Conservation (phyloP, 2,113 vertebrate species). For the Caloenas nicobarica region DNA sequence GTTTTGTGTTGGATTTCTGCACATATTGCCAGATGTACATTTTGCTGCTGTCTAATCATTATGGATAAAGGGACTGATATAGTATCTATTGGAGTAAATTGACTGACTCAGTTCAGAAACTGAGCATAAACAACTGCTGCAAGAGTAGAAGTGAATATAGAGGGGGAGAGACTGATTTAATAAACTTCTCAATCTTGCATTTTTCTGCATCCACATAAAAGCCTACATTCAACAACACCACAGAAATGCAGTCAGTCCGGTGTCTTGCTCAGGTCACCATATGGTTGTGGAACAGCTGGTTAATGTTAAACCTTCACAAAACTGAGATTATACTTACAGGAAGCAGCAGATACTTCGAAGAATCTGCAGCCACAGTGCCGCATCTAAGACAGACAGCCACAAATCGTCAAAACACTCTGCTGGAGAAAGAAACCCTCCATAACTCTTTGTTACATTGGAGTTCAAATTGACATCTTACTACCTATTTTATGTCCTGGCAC, state of each 20-base stretch:
- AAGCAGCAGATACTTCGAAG: slow-evolving; percentile 4
- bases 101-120: slow-evolving; percentile 16
- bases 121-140: not conserved
- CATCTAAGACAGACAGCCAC: not conserved
- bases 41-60: slow-evolving; percentile 13
- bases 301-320: slow-evolving; percentile 30
- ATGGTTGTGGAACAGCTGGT: slow-evolving; percentile 19
- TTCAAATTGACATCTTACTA: not conserved
- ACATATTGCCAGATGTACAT: not conserved
- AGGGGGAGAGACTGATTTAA: not conserved
- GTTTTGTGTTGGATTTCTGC: not conserved
- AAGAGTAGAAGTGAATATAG: not conserved
- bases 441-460: not conserved
- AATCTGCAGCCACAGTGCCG: not conserved
- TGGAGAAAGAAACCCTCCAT: not conserved
- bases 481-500: not conserved
- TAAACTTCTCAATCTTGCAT: not conserved
- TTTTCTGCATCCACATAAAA: not conserved
- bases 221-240: not conserved
- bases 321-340: not conserved
- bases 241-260: not conserved
- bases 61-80: slow-evolving; percentile 11
- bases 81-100: not conserved
- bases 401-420: not conserved
- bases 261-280: slow-evolving; percentile 13